Evolutionary conservation across 2,797 vertebrate genomes (phyloP).

Genomic region (Onychomys leucogaster): DNA sequence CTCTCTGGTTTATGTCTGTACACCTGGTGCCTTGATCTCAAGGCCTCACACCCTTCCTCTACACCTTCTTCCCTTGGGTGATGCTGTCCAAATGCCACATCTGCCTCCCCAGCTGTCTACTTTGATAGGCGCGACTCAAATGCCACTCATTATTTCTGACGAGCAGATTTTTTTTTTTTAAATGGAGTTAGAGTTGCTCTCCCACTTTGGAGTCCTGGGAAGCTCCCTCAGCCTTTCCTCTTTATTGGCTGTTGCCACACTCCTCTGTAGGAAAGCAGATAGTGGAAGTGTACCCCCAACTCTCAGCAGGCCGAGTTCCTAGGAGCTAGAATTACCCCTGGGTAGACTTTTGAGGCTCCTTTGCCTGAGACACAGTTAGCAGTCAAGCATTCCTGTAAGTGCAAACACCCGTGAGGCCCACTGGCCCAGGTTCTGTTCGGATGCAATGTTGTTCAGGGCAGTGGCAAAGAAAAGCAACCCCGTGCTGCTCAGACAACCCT

Average conservation of each 20-base stretch:
- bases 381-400: neutral
- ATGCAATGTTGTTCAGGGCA: neutral
- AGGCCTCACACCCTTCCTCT: neutral
- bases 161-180: neutral
- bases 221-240: neutral
- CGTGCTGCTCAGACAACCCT: neutral
- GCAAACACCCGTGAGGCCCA: neutral
- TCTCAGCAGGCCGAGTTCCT: neutral
- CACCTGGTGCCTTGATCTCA: neutral
- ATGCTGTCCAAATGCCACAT: neutral
- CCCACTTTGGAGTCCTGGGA: conserved; percentile 2
- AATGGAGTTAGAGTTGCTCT: neutral
- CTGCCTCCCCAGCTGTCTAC: neutral
- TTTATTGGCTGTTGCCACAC: neutral
- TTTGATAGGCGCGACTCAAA: neutral
- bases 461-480: neutral
- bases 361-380: neutral
- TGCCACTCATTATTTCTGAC: neutral
- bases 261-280: conserved; percentile 7
- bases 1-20: neutral
- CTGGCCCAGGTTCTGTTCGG: neutral
- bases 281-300: neutral
- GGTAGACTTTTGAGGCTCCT: neutral
- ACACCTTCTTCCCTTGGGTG: neutral
- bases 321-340: neutral